Base-by-base conservation (phyloP, 2,797 vertebrate species). In the Phrynocephalus vlangalii region DNA sequence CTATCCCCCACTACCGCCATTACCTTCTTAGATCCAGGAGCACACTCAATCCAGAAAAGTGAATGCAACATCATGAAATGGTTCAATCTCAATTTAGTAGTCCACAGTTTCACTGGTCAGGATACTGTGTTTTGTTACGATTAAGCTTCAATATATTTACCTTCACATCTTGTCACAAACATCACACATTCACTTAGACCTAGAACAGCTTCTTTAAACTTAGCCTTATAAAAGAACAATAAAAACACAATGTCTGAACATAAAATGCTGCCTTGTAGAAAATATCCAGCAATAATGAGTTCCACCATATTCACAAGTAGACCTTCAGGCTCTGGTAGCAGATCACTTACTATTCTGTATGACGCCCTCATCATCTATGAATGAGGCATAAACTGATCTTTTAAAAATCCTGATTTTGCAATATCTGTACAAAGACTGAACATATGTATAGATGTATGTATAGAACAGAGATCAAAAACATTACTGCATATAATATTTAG, bases 211-310 rank as follows among this genome's bases (percentile, higher is more conserved):
- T 56, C 11, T 56, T 38, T 24, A 33, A 30, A 38, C 8, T 38
- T 73, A 89, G 3, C 0, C 63, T 24, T 3, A 73, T 24, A 80
- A 7, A 28, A 48, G 30, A 83, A 60, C 22, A 85, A 77, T 11
- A 78, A 84, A 90, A 88, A 72, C 85, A 90, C 60, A 87, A 83
- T 81, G 71, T 18, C 60, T 26, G 71, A 86, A 84, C 79, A 68
- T 86, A 89, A 66, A 87, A 83, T 79, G 79, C 20, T 71, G 50
- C 33, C 73, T 76, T 89, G 56, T 1, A 82, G 4, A 56, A 26
- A 24, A 82, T 44, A 70, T 33, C 22, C 0, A 4, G 38, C 71
- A 33, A 48, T 63, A 66, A 0, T 0, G 13, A 67, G 33, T 52
- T 50, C 7, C 63, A 16, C 30, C 71, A 66, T 4, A 16, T 0